Percentiles rank a stretch among this genome's conserved stretches.
Conservation (phyloP, 37 sponge, comb jelly and placozoan genomes). For the Ianthella basta region DNA sequence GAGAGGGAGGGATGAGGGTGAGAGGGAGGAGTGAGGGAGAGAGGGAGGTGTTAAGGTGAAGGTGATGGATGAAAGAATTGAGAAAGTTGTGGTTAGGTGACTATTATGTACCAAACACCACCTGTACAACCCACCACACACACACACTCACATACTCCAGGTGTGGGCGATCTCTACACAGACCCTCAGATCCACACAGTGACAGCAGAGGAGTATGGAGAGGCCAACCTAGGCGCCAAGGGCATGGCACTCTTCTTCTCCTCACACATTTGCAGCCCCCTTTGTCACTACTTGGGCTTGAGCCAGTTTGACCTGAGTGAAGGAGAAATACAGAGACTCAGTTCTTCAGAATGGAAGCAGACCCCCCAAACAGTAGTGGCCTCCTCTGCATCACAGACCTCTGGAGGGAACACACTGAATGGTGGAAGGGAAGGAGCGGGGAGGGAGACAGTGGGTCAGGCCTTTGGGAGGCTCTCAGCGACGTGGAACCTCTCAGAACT, state of each 20-base stretch:
- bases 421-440: too few species aligned
- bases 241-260: conserved; percentile 96
- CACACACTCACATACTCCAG: conserved; percentile 38
- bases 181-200: conserved; percentile 95
- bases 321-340: conserved; percentile 39
- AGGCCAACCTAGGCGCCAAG: conserved; percentile 79
- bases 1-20: too few species aligned
- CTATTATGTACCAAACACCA: too few species aligned
- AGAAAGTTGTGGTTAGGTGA: too few species aligned
- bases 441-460: conserved; percentile 5
- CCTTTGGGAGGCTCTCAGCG: conserved; percentile 1
- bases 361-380: conserved; percentile 16
- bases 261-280: conserved; percentile 82
- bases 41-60: too few species aligned
- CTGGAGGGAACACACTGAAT: not conserved
- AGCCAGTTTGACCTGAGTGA: conserved; percentile 73
- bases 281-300: conserved; percentile 71
- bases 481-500: not conserved
- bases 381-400: not conserved
- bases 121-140: not conserved
- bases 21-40: too few species aligned
- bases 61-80: too few species aligned
- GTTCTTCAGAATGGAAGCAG: conserved; percentile 25
- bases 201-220: conserved; percentile 75
- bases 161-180: conserved; percentile 95